phyloP scores from a whole-genome alignment of 1,140 invertebrate genomes.

The Proales similis region DNA sequence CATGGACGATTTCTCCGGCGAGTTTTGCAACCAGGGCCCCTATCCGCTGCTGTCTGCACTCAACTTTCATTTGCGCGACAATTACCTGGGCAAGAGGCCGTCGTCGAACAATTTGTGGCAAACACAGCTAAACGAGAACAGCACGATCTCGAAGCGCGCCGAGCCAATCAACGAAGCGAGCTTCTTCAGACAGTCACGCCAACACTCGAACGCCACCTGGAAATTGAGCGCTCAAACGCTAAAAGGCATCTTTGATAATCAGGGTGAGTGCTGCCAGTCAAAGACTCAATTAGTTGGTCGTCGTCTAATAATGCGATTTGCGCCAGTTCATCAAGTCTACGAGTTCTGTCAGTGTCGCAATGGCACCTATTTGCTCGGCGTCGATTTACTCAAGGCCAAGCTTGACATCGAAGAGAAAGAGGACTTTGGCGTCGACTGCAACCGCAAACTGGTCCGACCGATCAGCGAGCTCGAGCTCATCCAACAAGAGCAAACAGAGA shows the following conservation, averaged over 20 bases:
- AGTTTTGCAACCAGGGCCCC: constrained; percentile 69
- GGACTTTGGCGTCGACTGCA: constrained; percentile 19
- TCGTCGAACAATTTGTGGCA: constrained; percentile 6
- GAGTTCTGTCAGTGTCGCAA: constrained; percentile 36
- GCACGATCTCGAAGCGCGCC: neutral
- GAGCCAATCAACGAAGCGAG: constrained; percentile 1
- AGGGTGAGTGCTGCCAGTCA: too few species aligned
- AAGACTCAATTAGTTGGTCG: neutral
- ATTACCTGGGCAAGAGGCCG: neutral
- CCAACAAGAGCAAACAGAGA: neutral
- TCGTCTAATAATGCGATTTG: neutral
- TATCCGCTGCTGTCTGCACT: constrained; percentile 82
- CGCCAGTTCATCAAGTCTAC: constrained; percentile 29
- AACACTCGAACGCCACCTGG: too few species aligned
- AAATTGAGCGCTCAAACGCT: too few species aligned
- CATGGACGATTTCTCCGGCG: constrained; percentile 43
- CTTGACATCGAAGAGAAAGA: constrained; percentile 10
- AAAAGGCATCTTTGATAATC: too few species aligned
- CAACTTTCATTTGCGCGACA: constrained; percentile 52
- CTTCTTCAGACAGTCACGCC: too few species aligned
- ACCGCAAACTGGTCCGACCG: constrained; percentile 10
- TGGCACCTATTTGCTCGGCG: constrained; percentile 15
- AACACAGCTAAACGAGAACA: neutral
- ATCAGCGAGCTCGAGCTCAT: neutral
- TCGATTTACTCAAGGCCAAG: too few species aligned